These are phyloP conservation scores for Dolichotis patagonum DNA, from an alignment of 2,113 vertebrate species.

Conservation along the genomic window DNA sequence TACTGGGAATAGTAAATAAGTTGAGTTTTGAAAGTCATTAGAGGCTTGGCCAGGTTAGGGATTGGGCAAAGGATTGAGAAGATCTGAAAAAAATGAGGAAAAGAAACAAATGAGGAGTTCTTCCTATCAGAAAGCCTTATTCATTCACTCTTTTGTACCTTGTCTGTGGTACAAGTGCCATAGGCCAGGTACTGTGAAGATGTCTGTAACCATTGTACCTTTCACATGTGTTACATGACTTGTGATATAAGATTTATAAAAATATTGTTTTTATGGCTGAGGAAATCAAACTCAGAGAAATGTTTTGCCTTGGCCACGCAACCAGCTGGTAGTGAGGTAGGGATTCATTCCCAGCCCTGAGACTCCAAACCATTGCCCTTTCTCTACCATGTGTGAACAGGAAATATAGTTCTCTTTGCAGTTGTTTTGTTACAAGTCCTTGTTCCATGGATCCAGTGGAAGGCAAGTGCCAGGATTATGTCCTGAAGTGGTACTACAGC, in stretches of 20 bases:
- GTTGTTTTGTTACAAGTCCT: constrained; percentile 80
- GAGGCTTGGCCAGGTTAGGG: background rate
- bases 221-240: background rate
- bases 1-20: background rate
- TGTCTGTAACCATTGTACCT: background rate
- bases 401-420: background rate
- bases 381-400: background rate
- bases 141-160: background rate
- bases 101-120: background rate
- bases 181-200: background rate
- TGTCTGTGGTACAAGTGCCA: background rate
- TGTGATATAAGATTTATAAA: background rate
- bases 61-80: background rate
- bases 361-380: background rate
- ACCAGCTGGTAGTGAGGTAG: background rate
- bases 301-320: background rate
- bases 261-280: background rate
- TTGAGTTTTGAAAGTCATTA: background rate
- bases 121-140: background rate
- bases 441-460: constrained; percentile 83
- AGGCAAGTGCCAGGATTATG: constrained; percentile 87
- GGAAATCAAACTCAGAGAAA: background rate
- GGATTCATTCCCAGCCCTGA: background rate
- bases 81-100: constrained; percentile 7
- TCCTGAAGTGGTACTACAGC: constrained; percentile 90